phyloP scores from a whole-genome alignment of 2,113 vertebrate genomes.

The Emberiza fucata region DNA sequence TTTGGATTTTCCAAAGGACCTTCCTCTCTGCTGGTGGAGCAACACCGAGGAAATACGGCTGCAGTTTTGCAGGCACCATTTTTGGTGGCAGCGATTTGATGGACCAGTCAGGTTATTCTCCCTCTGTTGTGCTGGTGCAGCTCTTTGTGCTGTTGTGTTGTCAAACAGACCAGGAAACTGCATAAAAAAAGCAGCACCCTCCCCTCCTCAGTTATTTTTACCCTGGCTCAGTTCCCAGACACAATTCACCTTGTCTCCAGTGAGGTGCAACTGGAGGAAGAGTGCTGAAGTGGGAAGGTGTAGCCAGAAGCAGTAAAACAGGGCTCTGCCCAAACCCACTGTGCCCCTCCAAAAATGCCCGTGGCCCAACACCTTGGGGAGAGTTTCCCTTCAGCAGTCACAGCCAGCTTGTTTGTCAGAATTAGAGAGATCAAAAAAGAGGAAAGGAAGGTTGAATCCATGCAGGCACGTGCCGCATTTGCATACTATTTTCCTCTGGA shows the following conservation, averaged over 20 bases:
- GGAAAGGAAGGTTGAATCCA: background rate
- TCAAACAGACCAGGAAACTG: background rate
- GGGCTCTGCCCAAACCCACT: background rate
- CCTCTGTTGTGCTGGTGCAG: background rate
- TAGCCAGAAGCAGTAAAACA: background rate
- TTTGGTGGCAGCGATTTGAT: background rate
- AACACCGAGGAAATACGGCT: background rate
- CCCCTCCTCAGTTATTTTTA: slow-evolving; percentile 19
- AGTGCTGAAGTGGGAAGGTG: background rate
- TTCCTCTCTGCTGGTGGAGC: background rate
- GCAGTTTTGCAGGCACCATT: background rate
- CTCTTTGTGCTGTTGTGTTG: background rate
- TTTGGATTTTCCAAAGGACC: background rate
- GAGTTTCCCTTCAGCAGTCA: background rate
- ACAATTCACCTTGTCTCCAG: background rate
- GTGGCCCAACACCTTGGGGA: background rate
- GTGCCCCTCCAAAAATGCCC: background rate
- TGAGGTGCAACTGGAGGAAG: background rate
- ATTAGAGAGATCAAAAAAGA: background rate
- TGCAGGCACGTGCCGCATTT: background rate
- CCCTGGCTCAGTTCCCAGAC: background rate
- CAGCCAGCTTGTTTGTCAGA: background rate
- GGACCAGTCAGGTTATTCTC: background rate
- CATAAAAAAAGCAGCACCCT: background rate
- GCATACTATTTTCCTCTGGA: slow-evolving; percentile 28